A percentile compares a stretch with the other conserved stretches of the same genome.
These are phyloP conservation scores for Threskiornis aethiopicus DNA, from an alignment of 2,797 vertebrate genomes.

Conservation along the genomic window DNA sequence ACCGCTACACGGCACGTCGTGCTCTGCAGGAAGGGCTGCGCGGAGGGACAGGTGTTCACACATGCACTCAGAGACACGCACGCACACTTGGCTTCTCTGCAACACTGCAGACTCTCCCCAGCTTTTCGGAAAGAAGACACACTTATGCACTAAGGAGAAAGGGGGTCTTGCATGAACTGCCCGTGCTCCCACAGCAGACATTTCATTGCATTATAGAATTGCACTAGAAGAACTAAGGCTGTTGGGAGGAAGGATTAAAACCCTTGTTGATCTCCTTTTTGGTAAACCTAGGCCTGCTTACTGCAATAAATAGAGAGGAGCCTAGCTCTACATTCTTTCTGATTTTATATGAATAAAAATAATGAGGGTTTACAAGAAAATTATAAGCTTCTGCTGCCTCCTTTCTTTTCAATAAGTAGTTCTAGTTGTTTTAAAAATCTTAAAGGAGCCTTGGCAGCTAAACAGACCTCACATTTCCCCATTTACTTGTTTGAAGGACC, in stretches of 20 bases:
- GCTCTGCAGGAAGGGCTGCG: background rate
- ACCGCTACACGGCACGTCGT: fast-evolving
- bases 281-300: background rate
- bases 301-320: background rate
- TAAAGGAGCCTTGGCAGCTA: background rate
- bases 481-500: background rate
- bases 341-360: background rate
- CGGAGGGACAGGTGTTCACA: background rate
- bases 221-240: background rate
- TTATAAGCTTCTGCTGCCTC: background rate
- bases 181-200: background rate
- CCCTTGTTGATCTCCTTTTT: background rate
- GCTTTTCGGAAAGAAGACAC: background rate
- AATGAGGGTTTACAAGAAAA: background rate
- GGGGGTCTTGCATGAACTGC: background rate
- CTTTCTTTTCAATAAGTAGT: background rate
- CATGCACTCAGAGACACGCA: fast-evolving
- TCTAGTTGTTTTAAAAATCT: background rate
- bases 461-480: background rate
- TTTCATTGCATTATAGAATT: background rate
- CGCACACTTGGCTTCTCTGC: background rate
- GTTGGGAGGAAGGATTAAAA: background rate
- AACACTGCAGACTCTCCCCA: background rate
- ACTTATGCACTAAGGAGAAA: background rate
- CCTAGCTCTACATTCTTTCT: background rate